These are phyloP conservation scores for Anoplolepis gracilipes DNA, from an alignment of 1,140 invertebrate species.

Conservation along the genomic window DNA sequence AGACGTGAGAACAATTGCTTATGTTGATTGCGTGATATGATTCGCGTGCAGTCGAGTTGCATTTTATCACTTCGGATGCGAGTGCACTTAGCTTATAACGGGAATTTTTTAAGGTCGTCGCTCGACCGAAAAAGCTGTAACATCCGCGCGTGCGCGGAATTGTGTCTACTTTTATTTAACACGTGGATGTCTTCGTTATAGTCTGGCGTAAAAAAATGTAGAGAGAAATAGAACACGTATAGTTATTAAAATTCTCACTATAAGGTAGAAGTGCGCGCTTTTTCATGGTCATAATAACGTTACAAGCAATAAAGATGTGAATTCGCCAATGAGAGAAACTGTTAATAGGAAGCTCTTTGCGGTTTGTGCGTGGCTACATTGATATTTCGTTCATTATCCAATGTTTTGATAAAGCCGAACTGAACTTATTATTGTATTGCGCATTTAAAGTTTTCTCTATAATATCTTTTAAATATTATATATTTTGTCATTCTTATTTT, in stretches of 20 bases:
- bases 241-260: not conserved
- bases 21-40: constrained; percentile 5
- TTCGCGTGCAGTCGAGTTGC: not conserved
- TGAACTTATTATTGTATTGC: not conserved
- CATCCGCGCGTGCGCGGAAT: too few species aligned
- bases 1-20: constrained; percentile 2
- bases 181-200: not conserved
- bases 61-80: constrained; percentile 36
- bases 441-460: not conserved
- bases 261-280: not conserved
- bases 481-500: not conserved
- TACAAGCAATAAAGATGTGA: not conserved
- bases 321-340: not conserved
- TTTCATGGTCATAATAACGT: not conserved
- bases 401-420: not conserved
- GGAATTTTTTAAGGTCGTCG: constrained; percentile 40
- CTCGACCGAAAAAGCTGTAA: constrained; percentile 7
- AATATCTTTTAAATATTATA: not conserved
- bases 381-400: constrained; percentile 11
- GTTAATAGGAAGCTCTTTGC: constrained; percentile 23
- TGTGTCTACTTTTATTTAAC: not conserved
- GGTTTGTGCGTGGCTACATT: not conserved
- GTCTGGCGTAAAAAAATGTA: not conserved
- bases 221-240: not conserved
- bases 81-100: constrained; percentile 19